Evolutionary conservation across 2,797 vertebrate species (phyloP).

Genomic region (Stomatorhinus walkeri): DNA sequence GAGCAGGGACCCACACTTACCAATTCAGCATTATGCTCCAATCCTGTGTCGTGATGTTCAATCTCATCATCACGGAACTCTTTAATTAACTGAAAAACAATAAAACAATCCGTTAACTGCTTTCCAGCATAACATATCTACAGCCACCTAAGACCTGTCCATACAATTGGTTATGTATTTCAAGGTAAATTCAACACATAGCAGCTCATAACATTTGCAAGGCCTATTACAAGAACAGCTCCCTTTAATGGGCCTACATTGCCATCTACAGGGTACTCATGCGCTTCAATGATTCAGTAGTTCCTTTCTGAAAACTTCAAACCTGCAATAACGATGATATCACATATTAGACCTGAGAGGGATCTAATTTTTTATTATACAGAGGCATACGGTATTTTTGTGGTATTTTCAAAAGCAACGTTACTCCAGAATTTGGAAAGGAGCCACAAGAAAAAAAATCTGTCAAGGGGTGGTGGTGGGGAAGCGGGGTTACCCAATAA

Average conservation of each 20-base stretch:
- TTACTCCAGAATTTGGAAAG: background rate
- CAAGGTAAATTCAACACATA: background rate
- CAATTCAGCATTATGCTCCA: conserved; percentile 77
- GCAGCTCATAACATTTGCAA: background rate
- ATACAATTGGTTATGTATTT: background rate
- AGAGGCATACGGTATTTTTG: background rate
- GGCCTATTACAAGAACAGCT: background rate
- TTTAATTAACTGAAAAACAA: conserved; percentile 73
- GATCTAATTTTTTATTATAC: background rate
- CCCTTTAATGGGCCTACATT: background rate
- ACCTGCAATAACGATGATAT: background rate
- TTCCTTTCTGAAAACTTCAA: background rate
- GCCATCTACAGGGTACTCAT: conserved; percentile 4
- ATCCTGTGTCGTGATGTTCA: conserved; percentile 85
- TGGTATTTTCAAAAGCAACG: background rate
- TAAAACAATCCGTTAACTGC: background rate
- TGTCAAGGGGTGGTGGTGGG: background rate
- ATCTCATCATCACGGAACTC: conserved; percentile 88
- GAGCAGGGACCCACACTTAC: conserved; percentile 55
- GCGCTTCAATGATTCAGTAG: background rate
- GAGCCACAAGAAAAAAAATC: background rate
- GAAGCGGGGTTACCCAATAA: background rate
- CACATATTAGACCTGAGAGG: background rate
- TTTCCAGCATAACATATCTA: background rate
- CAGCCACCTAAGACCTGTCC: background rate